These are phyloP conservation scores for Parapristionchus giblindavisi DNA, from an alignment of 2,888 invertebrate genomes.

Conservation along the genomic window DNA sequence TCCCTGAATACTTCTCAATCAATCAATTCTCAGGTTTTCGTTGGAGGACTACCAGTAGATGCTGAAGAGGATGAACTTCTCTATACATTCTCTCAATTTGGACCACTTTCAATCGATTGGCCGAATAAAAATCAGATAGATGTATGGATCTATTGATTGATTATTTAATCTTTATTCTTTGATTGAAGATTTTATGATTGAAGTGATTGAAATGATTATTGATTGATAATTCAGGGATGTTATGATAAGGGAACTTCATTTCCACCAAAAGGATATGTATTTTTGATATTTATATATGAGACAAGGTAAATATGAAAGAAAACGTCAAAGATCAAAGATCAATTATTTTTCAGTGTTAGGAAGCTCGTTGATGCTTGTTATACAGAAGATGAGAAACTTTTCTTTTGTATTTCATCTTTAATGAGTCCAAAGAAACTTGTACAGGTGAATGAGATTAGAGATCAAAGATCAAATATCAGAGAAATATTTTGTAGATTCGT, in stretches of 20 bases:
- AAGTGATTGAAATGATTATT: not conserved
- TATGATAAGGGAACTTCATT: not conserved
- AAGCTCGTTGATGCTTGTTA: slow-evolving; percentile 96
- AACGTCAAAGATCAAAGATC: not conserved
- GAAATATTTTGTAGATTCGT: slow-evolving; percentile 55
- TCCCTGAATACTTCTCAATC: not conserved
- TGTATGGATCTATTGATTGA: too few species aligned
- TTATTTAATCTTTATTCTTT: not conserved
- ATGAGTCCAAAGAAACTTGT: slow-evolving; percentile 95
- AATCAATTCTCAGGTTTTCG: slow-evolving; percentile 75
- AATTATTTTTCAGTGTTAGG: slow-evolving; percentile 77
- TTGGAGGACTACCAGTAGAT: slow-evolving; percentile 95
- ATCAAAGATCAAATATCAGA: not conserved
- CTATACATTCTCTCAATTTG: slow-evolving; percentile 94
- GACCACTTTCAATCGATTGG: slow-evolving; percentile 97
- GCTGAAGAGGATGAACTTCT: slow-evolving; percentile 99
- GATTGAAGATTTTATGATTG: not conserved
- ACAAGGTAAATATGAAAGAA: slow-evolving; percentile 75
- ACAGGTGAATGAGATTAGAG: not conserved
- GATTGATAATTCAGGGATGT: slow-evolving; percentile 16
- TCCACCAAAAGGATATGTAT: slow-evolving; percentile 72
- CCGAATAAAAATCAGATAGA: slow-evolving; percentile 93
- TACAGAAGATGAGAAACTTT: slow-evolving; percentile 95
- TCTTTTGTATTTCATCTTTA: slow-evolving; percentile 95
- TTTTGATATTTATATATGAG: slow-evolving; percentile 83